Base-by-base conservation (phyloP, 2,888 invertebrate species). In the Acanthoscelides obtectus region DNA sequence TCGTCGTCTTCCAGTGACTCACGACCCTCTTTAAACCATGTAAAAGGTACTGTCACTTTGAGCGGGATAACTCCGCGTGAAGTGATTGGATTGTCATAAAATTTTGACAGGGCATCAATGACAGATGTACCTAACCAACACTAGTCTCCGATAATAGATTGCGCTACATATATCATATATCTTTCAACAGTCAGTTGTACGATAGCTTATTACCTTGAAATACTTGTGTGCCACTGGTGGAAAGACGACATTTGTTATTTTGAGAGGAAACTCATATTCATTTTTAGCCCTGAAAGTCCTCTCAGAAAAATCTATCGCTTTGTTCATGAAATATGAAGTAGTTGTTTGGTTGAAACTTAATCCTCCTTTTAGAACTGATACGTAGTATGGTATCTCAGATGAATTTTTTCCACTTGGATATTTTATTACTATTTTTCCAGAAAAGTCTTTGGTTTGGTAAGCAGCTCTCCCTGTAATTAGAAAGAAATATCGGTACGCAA, bases 261-360 rank as follows among this genome's bases (percentile, higher is more conserved):
- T 91, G 72, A 96, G 83, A 8, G 94, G 90, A 77, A 90, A 88
- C 80, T 90, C 88, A 83, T 93, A 94, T 78, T 89, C 89, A 85
- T 95, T 96, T 70, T 90, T 89, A 73, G 94, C 87, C 72, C 80
- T 79, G 68, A 85, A 81, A 77, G 88, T 87, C 73, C 92, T 87
- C 75, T 87, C 87, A 21, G 82, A 80, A 22, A 83, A 77, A 71
- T 81, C 82, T 22, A 82, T 79, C 17, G 81, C 77, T 71, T 80
- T 82, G 75, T 83, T 84, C 69, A 82, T 82, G 78, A 84, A 84
- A 80, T 85, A 89, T 75, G 88, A 87, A 1, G 89, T 88, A 64
- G 86, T 84, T 66, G 89, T 87, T 63, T 86, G 83, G 80, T 90
- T 89, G 77, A 87, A 88, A 74, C 86, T 86, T 69, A 90, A 82